Conservation (phyloP, 2,888 invertebrate genomes). For the Linnaemya tessellans region DNA sequence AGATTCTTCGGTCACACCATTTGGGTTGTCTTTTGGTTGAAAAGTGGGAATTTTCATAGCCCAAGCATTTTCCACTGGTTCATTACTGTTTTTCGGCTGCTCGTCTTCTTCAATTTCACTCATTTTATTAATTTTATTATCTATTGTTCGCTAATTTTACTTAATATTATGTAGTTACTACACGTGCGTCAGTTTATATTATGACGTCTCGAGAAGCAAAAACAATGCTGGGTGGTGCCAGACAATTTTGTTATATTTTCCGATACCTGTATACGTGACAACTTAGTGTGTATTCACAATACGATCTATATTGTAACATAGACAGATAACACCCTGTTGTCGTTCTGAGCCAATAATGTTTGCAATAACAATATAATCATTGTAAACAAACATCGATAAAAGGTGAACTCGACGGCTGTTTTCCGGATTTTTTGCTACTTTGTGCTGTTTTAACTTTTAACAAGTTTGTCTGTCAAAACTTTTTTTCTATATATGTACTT, state of each 20-base stretch:
- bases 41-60: conserved; percentile 93
- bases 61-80: conserved; percentile 93
- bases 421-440: too few species aligned
- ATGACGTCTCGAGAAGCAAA: conserved; percentile 50
- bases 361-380: too few species aligned
- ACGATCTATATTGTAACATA: too few species aligned
- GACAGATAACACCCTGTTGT: too few species aligned
- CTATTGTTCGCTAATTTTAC: background rate
- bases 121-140: conserved; percentile 74
- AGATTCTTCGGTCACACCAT: conserved; percentile 93
- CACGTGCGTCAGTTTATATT: conserved; percentile 60
- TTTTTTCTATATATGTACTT: too few species aligned
- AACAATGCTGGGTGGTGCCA: conserved; percentile 43
- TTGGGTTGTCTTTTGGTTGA: conserved; percentile 93
- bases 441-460: too few species aligned
- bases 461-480: too few species aligned
- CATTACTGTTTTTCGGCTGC: conserved; percentile 78
- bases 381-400: too few species aligned
- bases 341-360: too few species aligned
- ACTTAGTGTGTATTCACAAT: too few species aligned
- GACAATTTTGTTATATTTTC: background rate
- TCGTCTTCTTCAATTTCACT: conserved; percentile 78
- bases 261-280: too few species aligned
- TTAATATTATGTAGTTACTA: background rate
- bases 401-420: too few species aligned